Evolutionary conservation across 2,797 vertebrate species (phyloP), one percentile per base, ranked within the genome.

Genomic region (Tiaroga cobitis): DNA sequence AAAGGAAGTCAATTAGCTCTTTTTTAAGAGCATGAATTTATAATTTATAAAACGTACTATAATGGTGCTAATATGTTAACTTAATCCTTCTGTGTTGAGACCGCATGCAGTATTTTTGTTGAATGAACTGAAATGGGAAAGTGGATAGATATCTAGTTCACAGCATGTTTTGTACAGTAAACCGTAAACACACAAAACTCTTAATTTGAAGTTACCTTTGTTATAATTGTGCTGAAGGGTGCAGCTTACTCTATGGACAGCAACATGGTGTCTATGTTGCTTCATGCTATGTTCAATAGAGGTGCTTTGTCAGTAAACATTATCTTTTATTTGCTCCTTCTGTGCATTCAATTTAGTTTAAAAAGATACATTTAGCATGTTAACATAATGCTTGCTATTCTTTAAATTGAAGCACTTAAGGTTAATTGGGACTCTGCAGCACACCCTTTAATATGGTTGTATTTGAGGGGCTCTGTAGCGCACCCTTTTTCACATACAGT

Each of bases 1-100:
- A 73, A 75, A 80, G 73, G 81, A 90, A 89, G 89, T 86, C 90
- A 90, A 51, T 87, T 88, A 91, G 74, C 82, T 86, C 34, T 89
- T 86, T 86, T 86, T 85, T 85, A 86, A 89, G 86, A 89, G 85
- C 79, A 85, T 80, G 75, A 80, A 84, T 61, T 21, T 13, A 37
- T 39, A n/a, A n/a, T n/a, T n/a, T n/a, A n/a, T n/a, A n/a, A n/a
- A n/a, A 18, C 16, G 0, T 32, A 18, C 11, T 29, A 32, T 32
- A 65, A 65, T 65, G 29, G 29, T 32, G 16, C 15, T 65, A 11
- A 11, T 4, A n/a, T n/a, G 24, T 59, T 10, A 59, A 10, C 56
- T n/a, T 59, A 59, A n/a, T 59, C 56, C 24, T 10, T 59, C 56
- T 59, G 46, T 51, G 26, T 51, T 21, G 18, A 29, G 15, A 49